Evolutionary conservation across 2,888 invertebrate species (phyloP), one percentile per base, ranked within the genome.

Genomic region (Busseola fusca): DNA sequence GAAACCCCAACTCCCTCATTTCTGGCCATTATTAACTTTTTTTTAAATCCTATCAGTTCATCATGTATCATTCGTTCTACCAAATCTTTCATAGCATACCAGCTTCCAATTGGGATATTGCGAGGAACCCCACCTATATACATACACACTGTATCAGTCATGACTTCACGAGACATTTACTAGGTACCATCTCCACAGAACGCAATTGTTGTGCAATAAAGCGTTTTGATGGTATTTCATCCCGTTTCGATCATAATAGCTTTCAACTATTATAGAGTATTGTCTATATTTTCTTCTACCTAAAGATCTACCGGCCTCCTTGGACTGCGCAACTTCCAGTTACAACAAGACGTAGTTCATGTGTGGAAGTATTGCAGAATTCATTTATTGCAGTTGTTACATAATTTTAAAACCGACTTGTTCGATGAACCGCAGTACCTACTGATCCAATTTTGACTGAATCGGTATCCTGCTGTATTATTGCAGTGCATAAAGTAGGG

Each of bases 391-490:
- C 30, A 75, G 25, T 27, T 30, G 40, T 65, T 69, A 27, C 45
- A 30, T 68, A 12, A 71, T 45, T 37, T 21, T 59, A 21, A 54
- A 60, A 48, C 10, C 21, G 40, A 34, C 40, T 73, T 73, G n/a
- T 54, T 59, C 70, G n/a, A 27, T 59, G 52, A 74, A 69, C 69
- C 45, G 56, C 48, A 60, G 25, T 34, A 37, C 54, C 54, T 27
- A 70, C 42, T 81, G 64, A 45, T 63, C 78, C 68, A 62, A 65
- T 64, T 77, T 57, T 60, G 56, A 50, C 25, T 65, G 56, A 67
- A 76, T 65, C 37, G 0, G 60, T 76, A 63, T 78, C 74, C 73
- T 72, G 78, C 62, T 72, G 30, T 58, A 50, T 64, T 67, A 60
- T 68, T 77, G 64, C 78, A 65, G 25, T 42, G 57, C 72, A 60